phyloP scores from a whole-genome alignment of 1,140 invertebrate genomes.

The Polypedilum pembai region DNA sequence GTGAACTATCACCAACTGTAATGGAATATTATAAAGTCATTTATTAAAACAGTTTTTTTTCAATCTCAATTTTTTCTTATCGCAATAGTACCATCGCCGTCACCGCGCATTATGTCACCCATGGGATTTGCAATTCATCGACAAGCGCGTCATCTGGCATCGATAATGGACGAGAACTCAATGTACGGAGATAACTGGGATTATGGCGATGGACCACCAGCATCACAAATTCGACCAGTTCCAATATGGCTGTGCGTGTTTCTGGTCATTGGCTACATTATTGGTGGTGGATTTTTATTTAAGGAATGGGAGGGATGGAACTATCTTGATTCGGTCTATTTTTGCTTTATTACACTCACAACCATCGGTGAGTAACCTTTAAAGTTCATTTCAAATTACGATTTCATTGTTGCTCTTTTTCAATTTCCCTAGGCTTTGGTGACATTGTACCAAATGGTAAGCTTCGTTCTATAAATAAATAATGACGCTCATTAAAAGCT shows the following conservation, averaged over 20 bases:
- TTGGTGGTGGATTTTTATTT: slow-evolving; percentile 80
- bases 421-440: slow-evolving; percentile 60
- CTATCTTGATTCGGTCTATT: slow-evolving; percentile 86
- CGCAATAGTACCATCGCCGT: slow-evolving; percentile 39
- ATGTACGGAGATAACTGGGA: slow-evolving; percentile 49
- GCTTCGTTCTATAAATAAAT: background rate
- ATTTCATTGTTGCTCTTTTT: slow-evolving; percentile 23
- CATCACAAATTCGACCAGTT: slow-evolving; percentile 54
- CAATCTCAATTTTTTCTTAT: slow-evolving; percentile 12
- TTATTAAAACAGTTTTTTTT: background rate
- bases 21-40: slow-evolving; percentile 23
- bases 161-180: slow-evolving; percentile 42
- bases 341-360: slow-evolving; percentile 91
- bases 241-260: slow-evolving; percentile 88
- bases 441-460: slow-evolving; percentile 78
- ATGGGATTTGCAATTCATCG: slow-evolving; percentile 56
- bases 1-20: background rate
- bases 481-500: no score
- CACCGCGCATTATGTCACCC: slow-evolving; percentile 59
- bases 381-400: slow-evolving; percentile 25
- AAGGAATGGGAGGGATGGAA: slow-evolving; percentile 80
- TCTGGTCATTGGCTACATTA: slow-evolving; percentile 80
- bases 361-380: slow-evolving; percentile 62
- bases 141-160: slow-evolving; percentile 41
- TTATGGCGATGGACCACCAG: slow-evolving; percentile 39